Evolutionary conservation across 2,888 invertebrate genomes (phyloP), one percentile per base, ranked within the genome.

Genomic region (Biston stratarius): DNA sequence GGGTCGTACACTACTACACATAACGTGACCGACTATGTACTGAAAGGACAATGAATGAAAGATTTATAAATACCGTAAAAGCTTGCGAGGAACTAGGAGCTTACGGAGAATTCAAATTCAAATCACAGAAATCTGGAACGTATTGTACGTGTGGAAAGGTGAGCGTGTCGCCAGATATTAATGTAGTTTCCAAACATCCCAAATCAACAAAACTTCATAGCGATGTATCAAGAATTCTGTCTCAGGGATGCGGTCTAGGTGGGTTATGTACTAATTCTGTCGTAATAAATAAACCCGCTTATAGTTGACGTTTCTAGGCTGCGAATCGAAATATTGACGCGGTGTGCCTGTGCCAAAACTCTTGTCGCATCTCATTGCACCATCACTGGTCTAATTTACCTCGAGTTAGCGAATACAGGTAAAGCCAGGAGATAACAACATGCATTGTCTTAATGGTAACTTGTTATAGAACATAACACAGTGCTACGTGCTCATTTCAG

Each of bases 301-400:
- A 86, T 83, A 88, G 87, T 83, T 87, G 91, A 92, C 91, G 83
- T 90, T 88, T 91, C 90, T 91, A 83, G 87, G 89, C 85, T 90
- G 87, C 86, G 87, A 88, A 88, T 90, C 87, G 88, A 89, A 89
- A 88, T 89, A 92, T 91, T 91, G 92, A 90, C 87, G 86, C 76
- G 76, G 81, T 81, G 83, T 78, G 80, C 80, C 76, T 81, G 89
- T 91, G 92, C 92, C 92, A 92, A 91, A 83, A 88, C 83, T 81
- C 82, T 77, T 78, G 77, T 72, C 77, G 76, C 76, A 72, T 73
- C 73, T 74, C 73, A 67, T 42, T 45, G 58, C 69, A 74, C 67
- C 61, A 63, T 62, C 70, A 51, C 64, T 52, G 6, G 12, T 52
- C 33, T 34, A 14, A 1, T n/a, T 14, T 38, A n/a, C 36, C 48